These are phyloP conservation scores for Metalampra italica DNA, from an alignment of 2,888 invertebrate species.

Conservation along the genomic window DNA sequence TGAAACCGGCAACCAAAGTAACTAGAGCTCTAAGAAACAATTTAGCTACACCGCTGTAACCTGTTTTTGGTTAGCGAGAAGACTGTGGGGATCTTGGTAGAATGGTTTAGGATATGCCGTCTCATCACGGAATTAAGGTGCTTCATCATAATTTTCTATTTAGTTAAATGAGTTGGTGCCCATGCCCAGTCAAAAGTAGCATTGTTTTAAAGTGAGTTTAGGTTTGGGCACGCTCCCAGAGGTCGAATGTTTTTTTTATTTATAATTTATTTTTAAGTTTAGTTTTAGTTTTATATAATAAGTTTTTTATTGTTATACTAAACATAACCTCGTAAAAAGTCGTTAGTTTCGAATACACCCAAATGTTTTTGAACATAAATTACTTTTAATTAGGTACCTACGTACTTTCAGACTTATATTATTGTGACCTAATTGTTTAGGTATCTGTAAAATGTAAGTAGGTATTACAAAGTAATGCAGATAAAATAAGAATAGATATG, in stretches of 20 bases:
- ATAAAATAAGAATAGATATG: too few species aligned
- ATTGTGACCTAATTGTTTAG: too few species aligned
- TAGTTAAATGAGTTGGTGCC: slow-evolving; percentile 19
- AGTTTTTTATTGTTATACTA: too few species aligned
- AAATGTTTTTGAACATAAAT: too few species aligned
- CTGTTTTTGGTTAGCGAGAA: slow-evolving; percentile 10
- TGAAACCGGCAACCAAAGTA: slow-evolving; percentile 29
- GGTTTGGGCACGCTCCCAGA: too few species aligned
- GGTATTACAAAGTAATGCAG: not conserved
- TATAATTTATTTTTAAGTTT: too few species aligned
- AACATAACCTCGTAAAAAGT: not conserved
- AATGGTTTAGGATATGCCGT: slow-evolving; percentile 20
- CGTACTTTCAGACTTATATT: too few species aligned
- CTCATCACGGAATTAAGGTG: slow-evolving; percentile 21
- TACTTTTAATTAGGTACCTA: too few species aligned
- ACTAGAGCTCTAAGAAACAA: slow-evolving; percentile 19
- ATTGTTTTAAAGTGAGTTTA: too few species aligned
- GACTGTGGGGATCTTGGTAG: slow-evolving; percentile 22
- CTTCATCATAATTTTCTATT: slow-evolving; percentile 25
- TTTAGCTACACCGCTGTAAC: slow-evolving; percentile 11
- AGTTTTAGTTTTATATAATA: too few species aligned
- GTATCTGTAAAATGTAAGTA: slow-evolving; percentile 6
- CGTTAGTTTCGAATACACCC: too few species aligned
- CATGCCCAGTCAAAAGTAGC: slow-evolving; percentile 16
- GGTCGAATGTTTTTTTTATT: too few species aligned